Percentiles rank a stretch among this genome's conserved stretches.
Evolutionary conservation across 2,797 vertebrate species (phyloP).

Genomic region (Pipistrellus kuhlii): DNA sequence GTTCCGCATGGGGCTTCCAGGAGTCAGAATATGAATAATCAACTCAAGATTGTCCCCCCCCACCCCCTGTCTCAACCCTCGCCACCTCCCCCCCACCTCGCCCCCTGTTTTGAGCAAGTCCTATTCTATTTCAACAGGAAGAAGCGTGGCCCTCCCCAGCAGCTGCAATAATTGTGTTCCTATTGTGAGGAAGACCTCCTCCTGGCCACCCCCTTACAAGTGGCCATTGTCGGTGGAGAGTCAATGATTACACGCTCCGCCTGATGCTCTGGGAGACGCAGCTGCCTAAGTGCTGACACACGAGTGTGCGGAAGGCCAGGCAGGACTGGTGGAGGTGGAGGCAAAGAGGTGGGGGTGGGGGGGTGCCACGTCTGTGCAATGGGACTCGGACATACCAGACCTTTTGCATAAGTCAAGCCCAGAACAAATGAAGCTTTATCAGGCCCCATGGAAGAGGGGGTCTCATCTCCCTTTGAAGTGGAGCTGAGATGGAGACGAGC

Average conservation of each 20-base stretch:
- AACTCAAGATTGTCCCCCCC: slow-evolving; percentile 75
- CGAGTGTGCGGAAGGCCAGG: slow-evolving; percentile 76
- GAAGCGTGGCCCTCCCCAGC: slow-evolving; percentile 88
- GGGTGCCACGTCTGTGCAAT: slow-evolving; percentile 86
- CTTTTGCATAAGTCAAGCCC: slow-evolving; percentile 92
- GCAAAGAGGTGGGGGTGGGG: slow-evolving; percentile 52
- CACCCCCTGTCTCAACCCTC: neutral
- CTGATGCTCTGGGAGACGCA: slow-evolving; percentile 90
- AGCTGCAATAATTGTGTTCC: slow-evolving; percentile 93
- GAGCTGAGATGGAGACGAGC: slow-evolving; percentile 85
- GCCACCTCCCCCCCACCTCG: slow-evolving; percentile 60
- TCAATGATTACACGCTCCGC: slow-evolving; percentile 91
- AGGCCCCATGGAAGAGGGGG: slow-evolving; percentile 82
- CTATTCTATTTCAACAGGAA: slow-evolving; percentile 85
- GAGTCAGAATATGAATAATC: slow-evolving; percentile 89
- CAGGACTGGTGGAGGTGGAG: slow-evolving; percentile 70
- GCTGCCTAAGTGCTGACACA: slow-evolving; percentile 92
- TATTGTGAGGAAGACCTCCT: slow-evolving; percentile 90
- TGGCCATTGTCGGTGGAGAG: slow-evolving; percentile 88
- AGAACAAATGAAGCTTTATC: slow-evolving; percentile 93
- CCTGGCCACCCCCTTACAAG: slow-evolving; percentile 91
- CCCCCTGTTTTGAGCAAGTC: slow-evolving; percentile 81
- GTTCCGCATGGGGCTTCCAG: slow-evolving; percentile 82
- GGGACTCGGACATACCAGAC: slow-evolving; percentile 89
- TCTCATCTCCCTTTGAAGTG: slow-evolving; percentile 90